Evolutionary conservation across 2,888 invertebrate genomes (phyloP).

Genomic region (Lapara coniferarum): DNA sequence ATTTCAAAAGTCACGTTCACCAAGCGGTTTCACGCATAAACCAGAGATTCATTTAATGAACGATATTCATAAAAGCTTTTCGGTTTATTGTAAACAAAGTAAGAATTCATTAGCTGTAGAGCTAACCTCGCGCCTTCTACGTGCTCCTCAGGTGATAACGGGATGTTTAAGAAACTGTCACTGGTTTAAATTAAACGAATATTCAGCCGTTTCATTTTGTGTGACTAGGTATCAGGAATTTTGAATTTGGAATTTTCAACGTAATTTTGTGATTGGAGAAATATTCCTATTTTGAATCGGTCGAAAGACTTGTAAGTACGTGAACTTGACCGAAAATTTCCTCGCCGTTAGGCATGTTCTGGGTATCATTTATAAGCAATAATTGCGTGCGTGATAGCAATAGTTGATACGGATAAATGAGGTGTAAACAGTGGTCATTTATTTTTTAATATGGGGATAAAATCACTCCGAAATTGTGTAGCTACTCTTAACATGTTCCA

Average conservation of each 20-base stretch:
- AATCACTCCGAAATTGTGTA: neutral
- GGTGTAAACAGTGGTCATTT: too few relatives aligned
- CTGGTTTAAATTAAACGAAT: conserved; percentile 60
- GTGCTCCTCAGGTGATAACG: conserved; percentile 70
- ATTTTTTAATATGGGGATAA: too few relatives aligned
- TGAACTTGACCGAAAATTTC: too few relatives aligned
- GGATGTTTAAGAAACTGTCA: conserved; percentile 52
- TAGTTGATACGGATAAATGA: too few relatives aligned
- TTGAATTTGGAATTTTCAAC: too few relatives aligned
- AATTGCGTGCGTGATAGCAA: too few relatives aligned
- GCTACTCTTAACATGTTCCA: too few relatives aligned
- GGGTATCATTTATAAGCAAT: too few relatives aligned
- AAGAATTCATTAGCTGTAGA: conserved; percentile 71
- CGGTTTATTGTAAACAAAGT: conserved; percentile 76
- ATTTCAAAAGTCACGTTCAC: conserved; percentile 66
- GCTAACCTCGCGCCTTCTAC: conserved; percentile 58
- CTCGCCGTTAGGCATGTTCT: too few relatives aligned
- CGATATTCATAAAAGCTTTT: conserved; percentile 71
- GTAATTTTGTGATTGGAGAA: too few relatives aligned
- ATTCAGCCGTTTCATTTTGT: conserved; percentile 42
- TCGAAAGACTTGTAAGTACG: too few relatives aligned
- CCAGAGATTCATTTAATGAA: conserved; percentile 67
- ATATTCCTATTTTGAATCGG: too few relatives aligned
- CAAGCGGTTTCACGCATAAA: conserved; percentile 69
- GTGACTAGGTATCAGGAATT: conserved; percentile 34